Percentiles rank a stretch among this genome's conserved stretches.
Evolutionary conservation across 2,113 vertebrate genomes (phyloP).

Genomic region (Kryptolebias marmoratus): DNA sequence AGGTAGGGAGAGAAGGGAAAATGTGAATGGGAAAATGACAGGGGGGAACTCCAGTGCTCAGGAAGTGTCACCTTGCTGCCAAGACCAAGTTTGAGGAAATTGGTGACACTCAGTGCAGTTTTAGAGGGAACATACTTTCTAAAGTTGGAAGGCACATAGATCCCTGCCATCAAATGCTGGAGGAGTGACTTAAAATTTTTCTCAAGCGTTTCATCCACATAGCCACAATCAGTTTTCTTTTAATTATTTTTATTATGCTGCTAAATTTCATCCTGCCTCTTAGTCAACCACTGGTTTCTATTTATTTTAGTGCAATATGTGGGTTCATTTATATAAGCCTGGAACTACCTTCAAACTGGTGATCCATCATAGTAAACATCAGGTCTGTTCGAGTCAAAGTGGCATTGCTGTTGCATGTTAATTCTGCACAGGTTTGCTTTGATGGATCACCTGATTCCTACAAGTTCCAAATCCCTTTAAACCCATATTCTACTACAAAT

Average conservation of each 20-base stretch:
- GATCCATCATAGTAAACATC: slow-evolving; percentile 19
- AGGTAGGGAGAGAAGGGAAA: slow-evolving; percentile 19
- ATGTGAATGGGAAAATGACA: slow-evolving; percentile 55
- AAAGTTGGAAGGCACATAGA: slow-evolving; percentile 19
- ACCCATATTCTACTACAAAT: background rate
- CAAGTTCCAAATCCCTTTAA: background rate
- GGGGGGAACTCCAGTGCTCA: slow-evolving; percentile 16
- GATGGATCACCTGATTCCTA: slow-evolving; percentile 30
- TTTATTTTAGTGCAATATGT: slow-evolving; percentile 2
- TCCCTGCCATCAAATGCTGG: slow-evolving; percentile 24
- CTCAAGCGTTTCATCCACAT: no score
- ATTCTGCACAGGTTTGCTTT: slow-evolving; percentile 20
- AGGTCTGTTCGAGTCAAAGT: slow-evolving; percentile 21
- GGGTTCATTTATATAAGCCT: slow-evolving; percentile 13
- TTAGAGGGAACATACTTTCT: slow-evolving; percentile 28
- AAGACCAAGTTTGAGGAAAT: slow-evolving; percentile 50
- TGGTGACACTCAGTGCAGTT: slow-evolving; percentile 21
- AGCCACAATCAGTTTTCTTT: no score
- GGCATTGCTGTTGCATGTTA: slow-evolving; percentile 13
- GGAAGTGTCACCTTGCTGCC: slow-evolving; percentile 42
- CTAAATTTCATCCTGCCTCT: background rate
- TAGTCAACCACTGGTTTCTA: background rate
- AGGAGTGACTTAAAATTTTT: slow-evolving; percentile 6
- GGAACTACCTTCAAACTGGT: slow-evolving; percentile 19
- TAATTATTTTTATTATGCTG: no score